phyloP scores from a whole-genome alignment of 2,113 vertebrate genomes.

The Brachyistius frenatus region DNA sequence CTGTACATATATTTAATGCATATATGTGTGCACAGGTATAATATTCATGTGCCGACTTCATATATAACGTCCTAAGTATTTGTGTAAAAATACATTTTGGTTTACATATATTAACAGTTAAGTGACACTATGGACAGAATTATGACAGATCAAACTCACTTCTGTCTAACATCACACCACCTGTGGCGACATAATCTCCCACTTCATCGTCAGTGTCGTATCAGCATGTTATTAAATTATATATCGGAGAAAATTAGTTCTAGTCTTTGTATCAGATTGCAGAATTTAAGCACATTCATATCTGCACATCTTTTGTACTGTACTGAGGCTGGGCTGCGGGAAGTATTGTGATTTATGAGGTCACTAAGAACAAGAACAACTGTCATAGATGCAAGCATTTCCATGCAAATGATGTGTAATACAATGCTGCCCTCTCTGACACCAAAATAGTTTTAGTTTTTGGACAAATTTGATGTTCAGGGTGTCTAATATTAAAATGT shows the following conservation, averaged over 20 bases:
- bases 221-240: too few species aligned
- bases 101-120: too few species aligned
- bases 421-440: background rate
- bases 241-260: background rate
- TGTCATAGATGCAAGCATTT: background rate
- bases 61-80: background rate
- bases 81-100: background rate
- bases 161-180: background rate
- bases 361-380: background rate
- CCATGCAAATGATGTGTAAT: background rate
- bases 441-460: background rate
- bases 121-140: too few species aligned
- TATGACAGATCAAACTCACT: too few species aligned
- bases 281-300: background rate
- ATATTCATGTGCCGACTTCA: background rate
- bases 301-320: background rate
- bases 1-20: slow-evolving; percentile 4
- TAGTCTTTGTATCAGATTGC: background rate
- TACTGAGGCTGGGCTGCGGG: background rate
- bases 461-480: background rate
- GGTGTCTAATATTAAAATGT: background rate
- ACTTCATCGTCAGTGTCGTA: background rate
- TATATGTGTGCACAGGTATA: background rate
- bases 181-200: background rate
- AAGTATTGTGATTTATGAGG: background rate